A percentile compares a stretch with the other conserved stretches of the same genome.
Conservation (phyloP, 2,113 vertebrate species). For the Atractosteus spatula region DNA sequence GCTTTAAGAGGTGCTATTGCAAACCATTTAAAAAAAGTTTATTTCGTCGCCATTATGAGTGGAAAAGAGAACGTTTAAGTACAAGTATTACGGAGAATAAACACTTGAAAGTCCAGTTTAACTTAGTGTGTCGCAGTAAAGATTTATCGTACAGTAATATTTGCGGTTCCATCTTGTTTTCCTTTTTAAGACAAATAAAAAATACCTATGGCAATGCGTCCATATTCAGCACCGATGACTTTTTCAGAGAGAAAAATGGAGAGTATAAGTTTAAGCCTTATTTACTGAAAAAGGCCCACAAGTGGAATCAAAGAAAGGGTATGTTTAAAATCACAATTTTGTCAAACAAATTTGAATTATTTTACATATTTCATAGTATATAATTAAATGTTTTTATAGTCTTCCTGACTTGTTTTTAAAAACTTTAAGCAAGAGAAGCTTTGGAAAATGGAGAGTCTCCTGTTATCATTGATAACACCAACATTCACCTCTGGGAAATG, state of each 20-base stretch:
- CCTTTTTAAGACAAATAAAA: conserved; percentile 3
- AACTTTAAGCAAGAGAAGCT: conserved; percentile 4
- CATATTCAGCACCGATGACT: conserved; percentile 24
- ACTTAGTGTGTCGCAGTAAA: conserved; percentile 38
- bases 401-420: neutral
- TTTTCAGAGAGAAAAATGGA: neutral
- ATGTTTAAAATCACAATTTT: neutral
- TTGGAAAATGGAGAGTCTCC: neutral
- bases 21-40: too few species aligned
- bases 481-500: conserved; percentile 11
- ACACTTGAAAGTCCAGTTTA: conserved; percentile 29
- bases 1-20: neutral
- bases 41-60: neutral
- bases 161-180: neutral
- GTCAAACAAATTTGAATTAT: neutral
- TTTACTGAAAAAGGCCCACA: neutral
- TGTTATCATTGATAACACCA: conserved; percentile 24
- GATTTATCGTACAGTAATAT: conserved; percentile 12
- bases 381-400: neutral
- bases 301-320: conserved; percentile 4
- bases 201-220: neutral
- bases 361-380: neutral
- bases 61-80: neutral
- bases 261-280: neutral
- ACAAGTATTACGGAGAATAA: neutral